Percentiles rank a stretch among this genome's conserved stretches.
phyloP scores from a whole-genome alignment of 2,113 vertebrate genomes.

The Pao palembangensis region DNA sequence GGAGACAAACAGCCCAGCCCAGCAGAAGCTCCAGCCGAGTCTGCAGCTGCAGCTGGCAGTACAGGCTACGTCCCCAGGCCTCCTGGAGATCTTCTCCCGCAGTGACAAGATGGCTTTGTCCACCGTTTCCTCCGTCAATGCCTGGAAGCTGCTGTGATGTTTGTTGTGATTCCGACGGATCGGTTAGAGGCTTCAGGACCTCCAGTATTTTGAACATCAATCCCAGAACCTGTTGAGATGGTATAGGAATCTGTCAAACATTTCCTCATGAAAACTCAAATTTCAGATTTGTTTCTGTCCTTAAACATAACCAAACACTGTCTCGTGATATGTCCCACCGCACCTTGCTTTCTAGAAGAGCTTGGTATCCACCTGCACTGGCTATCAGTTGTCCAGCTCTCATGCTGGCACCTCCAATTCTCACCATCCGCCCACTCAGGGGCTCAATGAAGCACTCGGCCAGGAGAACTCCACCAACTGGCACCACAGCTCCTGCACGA shows the following conservation, averaged over 20 bases:
- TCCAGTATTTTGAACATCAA: constrained; percentile 64
- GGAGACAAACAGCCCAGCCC: constrained; percentile 57
- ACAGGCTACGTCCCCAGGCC: constrained; percentile 65
- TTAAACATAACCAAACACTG: neutral
- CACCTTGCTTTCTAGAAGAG: constrained; percentile 76
- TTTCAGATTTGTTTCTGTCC: neutral
- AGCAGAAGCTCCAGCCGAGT: constrained; percentile 71
- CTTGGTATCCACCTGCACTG: constrained; percentile 74
- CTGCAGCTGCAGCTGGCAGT: constrained; percentile 72
- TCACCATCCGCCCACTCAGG: constrained; percentile 75
- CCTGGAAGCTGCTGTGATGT: constrained; percentile 29
- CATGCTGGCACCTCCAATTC: constrained; percentile 71
- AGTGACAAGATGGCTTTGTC: constrained; percentile 53
- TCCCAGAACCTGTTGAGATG: constrained; percentile 57
- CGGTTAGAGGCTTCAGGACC: constrained; percentile 40
- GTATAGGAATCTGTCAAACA: too few relatives aligned
- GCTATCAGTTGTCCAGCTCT: constrained; percentile 66
- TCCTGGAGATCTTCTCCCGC: constrained; percentile 68
- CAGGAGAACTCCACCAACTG: constrained; percentile 82
- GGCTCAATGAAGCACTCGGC: constrained; percentile 81
- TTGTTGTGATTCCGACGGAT: constrained; percentile 49
- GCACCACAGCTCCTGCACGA: constrained; percentile 77
- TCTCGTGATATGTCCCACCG: neutral
- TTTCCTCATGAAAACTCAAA: neutral
- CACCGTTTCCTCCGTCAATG: constrained; percentile 35